Conservation (phyloP, 2,888 invertebrate genomes). For the Scrobipalpa costella region DNA sequence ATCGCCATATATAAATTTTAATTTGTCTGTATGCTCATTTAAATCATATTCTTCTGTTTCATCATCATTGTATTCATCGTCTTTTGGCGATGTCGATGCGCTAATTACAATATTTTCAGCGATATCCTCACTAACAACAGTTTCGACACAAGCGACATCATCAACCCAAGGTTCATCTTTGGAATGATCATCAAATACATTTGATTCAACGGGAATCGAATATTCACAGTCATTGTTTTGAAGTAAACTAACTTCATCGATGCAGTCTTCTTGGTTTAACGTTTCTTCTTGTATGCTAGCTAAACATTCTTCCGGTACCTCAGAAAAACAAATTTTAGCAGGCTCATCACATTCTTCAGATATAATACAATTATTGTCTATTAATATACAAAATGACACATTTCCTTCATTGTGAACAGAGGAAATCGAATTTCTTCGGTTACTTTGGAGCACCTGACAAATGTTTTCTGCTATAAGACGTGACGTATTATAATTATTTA, state of each 20-base stretch:
- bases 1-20: constrained; percentile 61
- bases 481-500: constrained; percentile 44
- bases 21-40: constrained; percentile 36
- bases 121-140: constrained; percentile 70
- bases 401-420: constrained; percentile 64
- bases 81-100: constrained; percentile 50
- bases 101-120: constrained; percentile 63
- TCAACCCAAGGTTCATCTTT: constrained; percentile 68
- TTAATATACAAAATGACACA: constrained; percentile 70
- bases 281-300: constrained; percentile 41
- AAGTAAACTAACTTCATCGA: constrained; percentile 32
- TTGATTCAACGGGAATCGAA: constrained; percentile 42
- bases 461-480: constrained; percentile 49
- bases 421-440: constrained; percentile 69
- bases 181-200: constrained; percentile 48
- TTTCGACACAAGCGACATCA: constrained; percentile 72
- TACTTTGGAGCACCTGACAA: constrained; percentile 57
- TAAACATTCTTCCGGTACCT: constrained; percentile 52
- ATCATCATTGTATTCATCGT: constrained; percentile 38
- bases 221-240: constrained; percentile 39
- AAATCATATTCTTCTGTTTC: constrained; percentile 38
- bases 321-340: constrained; percentile 60
- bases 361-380: constrained; percentile 67
- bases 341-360: constrained; percentile 58
- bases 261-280: constrained; percentile 33